Evolutionary conservation across 1,140 invertebrate genomes (phyloP).

Genomic region (Euwallacea similis): DNA sequence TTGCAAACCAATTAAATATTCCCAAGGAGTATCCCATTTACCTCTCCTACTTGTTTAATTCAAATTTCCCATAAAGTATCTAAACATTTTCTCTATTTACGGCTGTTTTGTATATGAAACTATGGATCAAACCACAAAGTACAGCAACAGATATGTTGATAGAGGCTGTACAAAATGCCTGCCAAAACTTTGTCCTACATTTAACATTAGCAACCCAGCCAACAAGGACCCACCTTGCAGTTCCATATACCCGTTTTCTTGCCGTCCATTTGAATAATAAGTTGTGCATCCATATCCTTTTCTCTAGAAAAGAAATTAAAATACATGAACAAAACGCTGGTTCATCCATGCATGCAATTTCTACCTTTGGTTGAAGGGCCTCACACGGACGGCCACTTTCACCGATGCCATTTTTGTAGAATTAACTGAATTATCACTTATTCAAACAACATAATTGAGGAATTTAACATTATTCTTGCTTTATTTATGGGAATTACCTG

Average conservation of each 20-base stretch:
- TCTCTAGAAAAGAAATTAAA: constrained; percentile 66
- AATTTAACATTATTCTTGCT: no score
- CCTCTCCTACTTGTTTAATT: no score
- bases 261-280: constrained; percentile 85
- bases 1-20: neutral
- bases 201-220: constrained; percentile 28
- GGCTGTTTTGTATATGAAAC: no score
- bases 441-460: neutral
- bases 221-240: constrained; percentile 65
- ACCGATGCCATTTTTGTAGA: constrained; percentile 68
- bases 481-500: no score
- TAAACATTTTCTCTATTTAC: no score
- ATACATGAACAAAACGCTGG: constrained; percentile 15
- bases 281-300: constrained; percentile 77
- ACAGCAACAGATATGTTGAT: no score
- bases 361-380: constrained; percentile 81
- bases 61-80: no score
- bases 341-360: constrained; percentile 48
- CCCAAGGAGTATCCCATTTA: neutral
- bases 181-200: constrained; percentile 15
- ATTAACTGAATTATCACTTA: neutral
- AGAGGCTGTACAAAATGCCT: neutral
- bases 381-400: constrained; percentile 78
- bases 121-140: no score
- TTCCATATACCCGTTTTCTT: constrained; percentile 83